phyloP scores from a whole-genome alignment of 2,888 invertebrate species.

The Pristionchus fissidentatus region DNA sequence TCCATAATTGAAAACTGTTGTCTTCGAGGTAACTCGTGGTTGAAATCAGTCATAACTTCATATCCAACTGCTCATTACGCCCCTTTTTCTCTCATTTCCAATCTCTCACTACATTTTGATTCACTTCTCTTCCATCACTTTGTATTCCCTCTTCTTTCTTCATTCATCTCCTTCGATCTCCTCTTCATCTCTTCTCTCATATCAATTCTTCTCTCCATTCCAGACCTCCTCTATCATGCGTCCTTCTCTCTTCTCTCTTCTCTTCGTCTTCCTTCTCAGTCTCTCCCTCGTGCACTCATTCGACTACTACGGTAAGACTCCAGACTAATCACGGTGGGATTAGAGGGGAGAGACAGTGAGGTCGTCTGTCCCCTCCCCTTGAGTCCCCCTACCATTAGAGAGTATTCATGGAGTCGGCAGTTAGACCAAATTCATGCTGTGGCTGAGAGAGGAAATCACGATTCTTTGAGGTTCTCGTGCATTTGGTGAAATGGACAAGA shows the following conservation, averaged over 20 bases:
- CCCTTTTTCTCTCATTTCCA: no score
- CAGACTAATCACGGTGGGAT: no score
- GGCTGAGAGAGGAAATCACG: background rate
- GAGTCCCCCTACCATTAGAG: constrained; percentile 21
- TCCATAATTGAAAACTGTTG: constrained; percentile 21
- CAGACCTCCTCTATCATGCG: background rate
- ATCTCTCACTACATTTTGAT: constrained; percentile 17
- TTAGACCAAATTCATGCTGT: background rate
- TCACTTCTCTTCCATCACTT: background rate
- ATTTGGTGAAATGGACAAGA: constrained; percentile 31
- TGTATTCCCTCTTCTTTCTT: background rate
- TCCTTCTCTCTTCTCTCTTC: constrained; percentile 1
- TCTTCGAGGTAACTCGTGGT: background rate
- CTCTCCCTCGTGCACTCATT: background rate
- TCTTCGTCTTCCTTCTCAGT: constrained; percentile 5
- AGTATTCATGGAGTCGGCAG: background rate
- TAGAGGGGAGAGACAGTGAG: no score
- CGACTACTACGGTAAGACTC: constrained; percentile 2
- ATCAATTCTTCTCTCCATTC: background rate
- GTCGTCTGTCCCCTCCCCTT: background rate
- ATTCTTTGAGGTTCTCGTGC: background rate
- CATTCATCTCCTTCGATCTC: background rate
- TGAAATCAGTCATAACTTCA: no score
- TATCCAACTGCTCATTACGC: background rate
- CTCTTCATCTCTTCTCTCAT: background rate